phyloP scores from a whole-genome alignment of 2,797 vertebrate genomes.

The Cheirogaleus major region DNA sequence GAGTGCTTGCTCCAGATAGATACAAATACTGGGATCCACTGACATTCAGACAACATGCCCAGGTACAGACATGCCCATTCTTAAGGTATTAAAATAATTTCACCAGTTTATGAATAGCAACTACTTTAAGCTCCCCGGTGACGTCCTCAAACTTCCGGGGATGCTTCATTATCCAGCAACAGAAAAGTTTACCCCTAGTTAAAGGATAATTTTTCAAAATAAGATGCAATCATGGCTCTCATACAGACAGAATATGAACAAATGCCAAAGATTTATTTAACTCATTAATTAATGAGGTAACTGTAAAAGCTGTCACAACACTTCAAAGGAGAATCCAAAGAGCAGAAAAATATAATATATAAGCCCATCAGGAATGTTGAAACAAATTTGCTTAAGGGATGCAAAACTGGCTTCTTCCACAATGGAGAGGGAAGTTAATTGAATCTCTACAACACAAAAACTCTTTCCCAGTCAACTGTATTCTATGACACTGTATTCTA shows the following conservation, averaged over 20 bases:
- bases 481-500: not conserved
- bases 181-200: not conserved
- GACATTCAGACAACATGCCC: not conserved
- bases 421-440: not conserved
- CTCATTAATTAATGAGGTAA: not conserved
- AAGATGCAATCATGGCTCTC: not conserved
- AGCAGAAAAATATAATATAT: not conserved
- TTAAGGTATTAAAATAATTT: not conserved
- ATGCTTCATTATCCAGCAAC: not conserved
- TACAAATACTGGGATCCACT: not conserved
- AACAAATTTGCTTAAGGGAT: not conserved
- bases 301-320: not conserved
- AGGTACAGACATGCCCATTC: not conserved
- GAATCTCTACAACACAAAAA: not conserved
- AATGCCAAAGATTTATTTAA: not conserved
- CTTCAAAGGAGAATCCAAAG: not conserved
- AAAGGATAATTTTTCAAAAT: slow-evolving; percentile 23
- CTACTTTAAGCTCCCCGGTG: not conserved
- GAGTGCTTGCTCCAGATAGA: not conserved
- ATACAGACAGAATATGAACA: not conserved
- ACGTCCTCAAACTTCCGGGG: not conserved
- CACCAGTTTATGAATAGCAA: not conserved
- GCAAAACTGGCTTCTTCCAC: not conserved
- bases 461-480: not conserved
- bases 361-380: not conserved